phyloP scores from a whole-genome alignment of 2,888 invertebrate species.

The Abrostola triplasia region DNA sequence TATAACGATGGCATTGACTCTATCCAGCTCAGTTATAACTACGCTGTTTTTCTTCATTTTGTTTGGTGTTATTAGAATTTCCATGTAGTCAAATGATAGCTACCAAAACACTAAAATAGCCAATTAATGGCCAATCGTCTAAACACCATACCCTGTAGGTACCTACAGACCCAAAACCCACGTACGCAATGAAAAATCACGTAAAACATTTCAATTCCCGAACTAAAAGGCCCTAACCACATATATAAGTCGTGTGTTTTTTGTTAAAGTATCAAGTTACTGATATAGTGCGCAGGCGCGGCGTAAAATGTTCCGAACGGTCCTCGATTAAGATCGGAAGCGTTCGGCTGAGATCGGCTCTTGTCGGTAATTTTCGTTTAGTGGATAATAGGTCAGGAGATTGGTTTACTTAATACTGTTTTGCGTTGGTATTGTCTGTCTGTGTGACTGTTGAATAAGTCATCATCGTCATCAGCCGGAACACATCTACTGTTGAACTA shows the following conservation, averaged over 20 bases:
- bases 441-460: no score
- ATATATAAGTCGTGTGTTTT: conserved; percentile 53
- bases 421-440: no score
- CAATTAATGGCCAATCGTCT: background rate
- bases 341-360: conserved; percentile 46
- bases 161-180: conserved; percentile 41
- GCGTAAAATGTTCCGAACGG: conserved; percentile 55
- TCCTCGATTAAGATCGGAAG: conserved; percentile 59
- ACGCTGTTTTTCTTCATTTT: no score
- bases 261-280: conserved; percentile 64
- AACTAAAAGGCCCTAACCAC: conserved; percentile 62
- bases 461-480: no score
- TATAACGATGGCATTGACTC: no score
- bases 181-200: conserved; percentile 57
- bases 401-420: conserved; percentile 10
- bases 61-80: no score
- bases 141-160: background rate
- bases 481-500: no score
- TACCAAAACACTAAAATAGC: background rate
- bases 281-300: conserved; percentile 56
- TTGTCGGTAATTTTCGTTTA: conserved; percentile 34
- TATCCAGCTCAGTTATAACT: no score
- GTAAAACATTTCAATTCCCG: conserved; percentile 61
- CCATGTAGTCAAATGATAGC: no score
- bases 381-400: conserved; percentile 2